Base-by-base conservation (phyloP, 2,888 invertebrate species). In the Temnothorax rugatulus region DNA sequence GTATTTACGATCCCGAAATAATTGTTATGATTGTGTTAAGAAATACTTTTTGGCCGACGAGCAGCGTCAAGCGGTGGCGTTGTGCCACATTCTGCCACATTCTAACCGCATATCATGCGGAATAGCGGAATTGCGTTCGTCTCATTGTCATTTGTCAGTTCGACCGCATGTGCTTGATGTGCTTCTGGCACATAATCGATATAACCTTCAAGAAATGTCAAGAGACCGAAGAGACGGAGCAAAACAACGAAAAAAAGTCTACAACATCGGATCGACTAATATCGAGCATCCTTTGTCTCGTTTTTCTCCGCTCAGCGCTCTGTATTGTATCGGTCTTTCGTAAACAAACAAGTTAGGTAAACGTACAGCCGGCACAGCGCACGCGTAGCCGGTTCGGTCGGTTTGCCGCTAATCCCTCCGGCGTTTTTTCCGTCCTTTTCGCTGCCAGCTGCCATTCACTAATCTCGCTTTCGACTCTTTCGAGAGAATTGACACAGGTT, bases 1-100 rank as follows among this genome's bases (percentile, higher is more conserved):
- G 34, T 76, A 41, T 64, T 64, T 54, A 2, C n/a, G 25, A 54
- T 76, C 52, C 21, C 76, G 50, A 76, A 76, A 66, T 66, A 76
- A 54, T 54, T 50, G 21, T 13, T 47, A 25, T 21, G 75, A 34
- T 47, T 4, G 47, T 21, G 21, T 61, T 15, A 15, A 47, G 13
- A 29, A 44, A 47, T 47, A 21, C 18, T 9, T 21, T 50, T 76
- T 76, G 66, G 47, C 63, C 11, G 15, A 21, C 50, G 9, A 47
- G 29, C 29, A 29, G 29, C 29, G 29, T 29, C 29, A 29, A 29
- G 4, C 29, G 4, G 29, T 29, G 29, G 29, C 29, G 29, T 29
- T 4, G 29, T 29, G 29, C 29, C 29, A 29, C 29, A 29, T 29
- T 29, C 29, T 4, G 0, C 29, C 3, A 29, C 29, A 29, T 29